Conservation (phyloP, 2,797 vertebrate genomes). For the Cossypha dichroa region DNA sequence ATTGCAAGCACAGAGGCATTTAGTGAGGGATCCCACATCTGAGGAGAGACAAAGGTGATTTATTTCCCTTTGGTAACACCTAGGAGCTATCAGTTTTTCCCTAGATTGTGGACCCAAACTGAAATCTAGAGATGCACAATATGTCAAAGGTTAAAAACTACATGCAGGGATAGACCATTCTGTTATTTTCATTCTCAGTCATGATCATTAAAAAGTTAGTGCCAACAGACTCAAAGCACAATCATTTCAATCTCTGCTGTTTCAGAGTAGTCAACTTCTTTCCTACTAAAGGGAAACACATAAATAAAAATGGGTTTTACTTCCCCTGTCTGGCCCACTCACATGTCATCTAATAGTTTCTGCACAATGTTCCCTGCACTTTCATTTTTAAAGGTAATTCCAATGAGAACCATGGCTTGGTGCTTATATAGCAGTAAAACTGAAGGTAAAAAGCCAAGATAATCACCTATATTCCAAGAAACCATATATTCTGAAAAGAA, state of each 20-base stretch:
- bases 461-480: neutral
- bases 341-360: neutral
- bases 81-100: neutral
- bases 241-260: neutral
- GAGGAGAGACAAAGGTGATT: neutral
- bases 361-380: neutral
- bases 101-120: neutral
- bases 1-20: neutral
- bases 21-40: fast-evolving
- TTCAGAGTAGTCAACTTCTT: neutral
- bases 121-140: neutral
- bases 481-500: neutral
- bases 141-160: neutral
- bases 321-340: neutral
- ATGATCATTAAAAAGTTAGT: neutral
- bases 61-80: neutral
- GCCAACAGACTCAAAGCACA: neutral
- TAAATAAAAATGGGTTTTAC: neutral
- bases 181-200: neutral
- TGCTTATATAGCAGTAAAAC: neutral
- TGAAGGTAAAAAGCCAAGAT: neutral
- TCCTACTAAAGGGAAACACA: neutral
- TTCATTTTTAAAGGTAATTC: neutral
- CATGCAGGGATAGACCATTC: neutral
- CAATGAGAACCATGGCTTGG: neutral